Evolutionary conservation across 35 echinoderm and acorn worm species (phyloP).

Genomic region (Nesometra sesokonis): DNA sequence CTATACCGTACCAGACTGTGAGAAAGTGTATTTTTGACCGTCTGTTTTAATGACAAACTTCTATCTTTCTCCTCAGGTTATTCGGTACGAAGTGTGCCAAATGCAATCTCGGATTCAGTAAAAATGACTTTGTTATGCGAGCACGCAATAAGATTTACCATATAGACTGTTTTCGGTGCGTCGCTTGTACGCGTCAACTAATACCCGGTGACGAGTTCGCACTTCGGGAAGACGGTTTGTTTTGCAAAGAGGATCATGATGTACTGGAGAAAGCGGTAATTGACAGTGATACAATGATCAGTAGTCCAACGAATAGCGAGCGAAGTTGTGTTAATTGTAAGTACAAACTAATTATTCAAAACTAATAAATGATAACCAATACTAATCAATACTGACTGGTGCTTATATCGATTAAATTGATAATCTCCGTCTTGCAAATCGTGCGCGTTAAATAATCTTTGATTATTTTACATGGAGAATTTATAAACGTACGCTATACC

Average conservation of each 20-base stretch:
- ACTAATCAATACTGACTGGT: not conserved
- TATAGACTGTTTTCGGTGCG: conserved; percentile 99
- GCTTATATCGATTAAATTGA: too few species aligned
- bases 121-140: conserved; percentile 99
- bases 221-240: conserved; percentile 87
- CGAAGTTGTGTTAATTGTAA: not conserved
- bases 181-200: conserved; percentile 88
- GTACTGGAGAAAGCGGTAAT: conserved; percentile 58
- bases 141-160: conserved; percentile 98
- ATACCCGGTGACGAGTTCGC: conserved; percentile 98
- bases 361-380: not conserved
- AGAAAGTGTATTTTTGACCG: too few species aligned
- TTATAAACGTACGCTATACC: too few species aligned
- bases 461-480: too few species aligned
- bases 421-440: too few species aligned
- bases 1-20: too few species aligned
- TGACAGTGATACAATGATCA: not conserved
- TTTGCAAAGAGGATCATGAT: conserved; percentile 96
- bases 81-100: conserved; percentile 99
- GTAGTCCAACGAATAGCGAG: not conserved
- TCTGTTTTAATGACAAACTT: not conserved
- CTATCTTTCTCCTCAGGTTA: conserved; percentile 43
- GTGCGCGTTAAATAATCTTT: too few species aligned
- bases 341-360: not conserved
- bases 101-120: conserved; percentile 91